Base-by-base conservation (phyloP, 2,797 vertebrate species). In the Aldrovandia affinis region DNA sequence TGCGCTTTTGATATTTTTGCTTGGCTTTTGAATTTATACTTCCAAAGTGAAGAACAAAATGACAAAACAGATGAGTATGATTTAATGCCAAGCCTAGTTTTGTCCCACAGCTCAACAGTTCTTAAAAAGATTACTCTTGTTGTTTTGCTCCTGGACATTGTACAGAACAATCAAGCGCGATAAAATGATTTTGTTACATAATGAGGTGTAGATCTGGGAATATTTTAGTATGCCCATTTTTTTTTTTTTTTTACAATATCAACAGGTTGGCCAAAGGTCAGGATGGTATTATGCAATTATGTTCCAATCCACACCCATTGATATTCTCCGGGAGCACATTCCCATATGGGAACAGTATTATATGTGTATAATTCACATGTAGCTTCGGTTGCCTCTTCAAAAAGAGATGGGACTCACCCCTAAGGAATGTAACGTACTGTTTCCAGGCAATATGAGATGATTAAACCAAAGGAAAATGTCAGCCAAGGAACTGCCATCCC, bases 1-100 rank as follows among this genome's bases (percentile, higher is more conserved):
- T n/a, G 22, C 1, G 15, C 61, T 2, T 15, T 57, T 2, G 55
- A 65, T 9, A 88, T 88, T 92, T 85, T 89, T 92, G 88, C 28
- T 25, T 44, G 70, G 4, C 70, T 9, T 75, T 75, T 75, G 39
- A 70, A 22, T 36, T 39, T 39, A 15, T 70, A 0, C 36, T 3
- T 20, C n/a, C 39, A 75, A 44, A 25, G 39, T 25, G 25, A 25
- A 42, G 39, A 15, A 10, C 14, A 18, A 12, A 70, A 70, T 20
- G 4, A 4, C 33, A 12, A 4, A 0, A 30, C 6, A 30, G 30
- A 36, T 70, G 20, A n/a, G n/a, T n/a, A n/a, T n/a, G 65, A 70
- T 33, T 70, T 70, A 0, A 9, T 70, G 65, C 70, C 70, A 42
- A 4, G 0, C 70, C 70, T 36, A 4, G 20, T 39, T 25, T 75